Percentiles rank a stretch among this genome's conserved stretches.
These are phyloP conservation scores for Spinibarbus caldwelli DNA, from an alignment of 2,797 vertebrate genomes.

Conservation along the genomic window DNA sequence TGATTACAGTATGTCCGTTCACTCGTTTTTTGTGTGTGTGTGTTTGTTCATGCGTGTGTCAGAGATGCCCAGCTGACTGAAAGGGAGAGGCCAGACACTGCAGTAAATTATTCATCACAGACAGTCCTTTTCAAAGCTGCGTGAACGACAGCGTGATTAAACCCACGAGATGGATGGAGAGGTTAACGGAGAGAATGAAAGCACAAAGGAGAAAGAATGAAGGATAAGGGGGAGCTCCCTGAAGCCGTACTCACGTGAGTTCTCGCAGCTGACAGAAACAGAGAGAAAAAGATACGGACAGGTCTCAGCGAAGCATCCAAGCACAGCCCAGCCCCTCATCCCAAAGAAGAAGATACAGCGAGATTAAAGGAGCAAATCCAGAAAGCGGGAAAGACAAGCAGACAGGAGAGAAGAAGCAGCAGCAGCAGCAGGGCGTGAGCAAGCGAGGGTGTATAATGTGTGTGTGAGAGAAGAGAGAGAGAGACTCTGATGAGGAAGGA, in stretches of 20 bases:
- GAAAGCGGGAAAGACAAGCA: conserved; percentile 29
- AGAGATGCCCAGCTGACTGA: conserved; percentile 33
- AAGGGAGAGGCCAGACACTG: conserved; percentile 49
- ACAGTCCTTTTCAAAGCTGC: conserved; percentile 7
- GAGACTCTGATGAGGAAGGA: conserved; percentile 1
- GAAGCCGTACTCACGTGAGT: conserved; percentile 61
- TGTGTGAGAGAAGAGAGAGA: neutral
- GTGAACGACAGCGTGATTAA: neutral
- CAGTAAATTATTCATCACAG: conserved; percentile 54
- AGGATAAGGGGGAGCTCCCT: conserved; percentile 30
- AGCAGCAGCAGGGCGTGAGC: conserved; percentile 36
- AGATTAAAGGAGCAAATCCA: conserved; percentile 6
- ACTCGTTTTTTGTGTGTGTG: neutral
- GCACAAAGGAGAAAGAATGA: neutral
- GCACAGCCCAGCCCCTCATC: conserved; percentile 43
- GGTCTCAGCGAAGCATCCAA: conserved; percentile 47
- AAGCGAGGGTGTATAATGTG: conserved; percentile 20
- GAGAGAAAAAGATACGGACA: conserved; percentile 13
- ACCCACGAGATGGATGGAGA: conserved; percentile 4
- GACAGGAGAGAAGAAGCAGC: conserved; percentile 6
- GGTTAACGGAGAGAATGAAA: neutral
- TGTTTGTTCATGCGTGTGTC: conserved; percentile 25
- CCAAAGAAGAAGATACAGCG: neutral
- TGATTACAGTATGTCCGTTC: neutral
- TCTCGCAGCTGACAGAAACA: conserved; percentile 41